Base-by-base conservation (phyloP, 2,888 invertebrate genomes). In the Idaea straminata region DNA sequence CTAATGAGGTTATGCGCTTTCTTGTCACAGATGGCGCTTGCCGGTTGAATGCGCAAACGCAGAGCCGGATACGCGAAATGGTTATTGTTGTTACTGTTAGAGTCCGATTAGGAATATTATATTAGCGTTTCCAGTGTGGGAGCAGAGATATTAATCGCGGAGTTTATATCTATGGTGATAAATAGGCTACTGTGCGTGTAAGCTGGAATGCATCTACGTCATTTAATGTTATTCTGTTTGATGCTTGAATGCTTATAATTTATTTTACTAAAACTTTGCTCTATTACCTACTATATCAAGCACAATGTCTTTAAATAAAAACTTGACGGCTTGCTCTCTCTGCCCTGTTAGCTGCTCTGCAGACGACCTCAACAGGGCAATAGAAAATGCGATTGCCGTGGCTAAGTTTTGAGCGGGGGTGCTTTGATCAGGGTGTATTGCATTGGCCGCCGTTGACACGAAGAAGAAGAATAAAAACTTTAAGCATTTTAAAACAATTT, bases 1-100 rank as follows among this genome's bases (percentile, higher is more conserved):
- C 89, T 92, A 92, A 92, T 92, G 88, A 90, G 92, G 92, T 91
- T 91, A 91, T 92, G 91, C 85, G 92, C 92, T 92, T 91, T 91
- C 92, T 89, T 91, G 92, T 92, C 92, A 92, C 92, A 92, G 88
- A 84, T 86, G 85, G 85, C 83, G 84, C 76, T 80, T 84, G 87
- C 79, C 87, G 69, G 79, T 80, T 86, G 91, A 89, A 91, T 92
- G 91, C 88, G 86, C 82, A 90, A 91, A 80, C 87, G 85, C 82
- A 70, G 64, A 89, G 87, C 88, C 92, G 92, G 92, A 92, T 92
- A 90, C 86, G 92, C 91, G 84, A 91, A 91, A 91, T 91, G 86
- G 85, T 83, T 87, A 85, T 87, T 85, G 86, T 83, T 85, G 85
- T 89, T 87, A 87, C 86, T 85, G 88, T 85, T 77, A 74, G 83